Percentiles rank a stretch among this genome's conserved stretches.
These are phyloP conservation scores for Sinodicranocentrus sp. DNA, from an alignment of 2,888 invertebrate genomes.

Conservation along the genomic window DNA sequence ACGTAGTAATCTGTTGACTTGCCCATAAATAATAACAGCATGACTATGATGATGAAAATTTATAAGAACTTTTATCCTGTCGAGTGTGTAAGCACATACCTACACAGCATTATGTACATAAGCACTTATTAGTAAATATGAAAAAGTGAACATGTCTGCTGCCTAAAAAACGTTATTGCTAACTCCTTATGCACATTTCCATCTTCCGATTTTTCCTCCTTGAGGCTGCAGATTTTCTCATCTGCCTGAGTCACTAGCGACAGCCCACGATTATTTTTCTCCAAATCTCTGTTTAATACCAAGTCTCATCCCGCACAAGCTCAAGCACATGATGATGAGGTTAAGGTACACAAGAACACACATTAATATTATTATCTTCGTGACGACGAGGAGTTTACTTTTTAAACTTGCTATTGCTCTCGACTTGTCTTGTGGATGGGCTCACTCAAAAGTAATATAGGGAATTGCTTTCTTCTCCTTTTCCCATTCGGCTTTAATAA, in stretches of 20 bases:
- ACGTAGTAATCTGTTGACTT: constrained; percentile 53
- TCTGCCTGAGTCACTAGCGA: neutral
- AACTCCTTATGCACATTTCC: too few relatives aligned
- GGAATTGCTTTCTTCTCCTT: constrained; percentile 8
- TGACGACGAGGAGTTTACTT: constrained; percentile 42
- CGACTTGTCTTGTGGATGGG: neutral
- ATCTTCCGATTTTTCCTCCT: constrained; percentile 21
- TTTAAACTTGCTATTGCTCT: neutral
- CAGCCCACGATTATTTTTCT: neutral
- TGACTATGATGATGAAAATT: constrained; percentile 20
- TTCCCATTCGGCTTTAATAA: constrained; percentile 8
- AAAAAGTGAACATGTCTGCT: neutral
- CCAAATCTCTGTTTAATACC: constrained; percentile 10
- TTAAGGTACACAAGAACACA: constrained; percentile 29
- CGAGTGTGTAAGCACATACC: too few relatives aligned
- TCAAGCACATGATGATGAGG: constrained; percentile 33
- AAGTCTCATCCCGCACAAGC: constrained; percentile 38
- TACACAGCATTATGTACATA: neutral
- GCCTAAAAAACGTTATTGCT: neutral
- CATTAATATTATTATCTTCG: constrained; percentile 42
- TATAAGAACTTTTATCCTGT: constrained; percentile 1
- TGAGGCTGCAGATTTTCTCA: constrained; percentile 5
- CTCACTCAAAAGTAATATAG: neutral
- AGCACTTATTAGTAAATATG: neutral
- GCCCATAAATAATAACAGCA: constrained; percentile 41